These are phyloP conservation scores for Lerista edwardsae DNA, from an alignment of 2,797 vertebrate species.

Conservation along the genomic window DNA sequence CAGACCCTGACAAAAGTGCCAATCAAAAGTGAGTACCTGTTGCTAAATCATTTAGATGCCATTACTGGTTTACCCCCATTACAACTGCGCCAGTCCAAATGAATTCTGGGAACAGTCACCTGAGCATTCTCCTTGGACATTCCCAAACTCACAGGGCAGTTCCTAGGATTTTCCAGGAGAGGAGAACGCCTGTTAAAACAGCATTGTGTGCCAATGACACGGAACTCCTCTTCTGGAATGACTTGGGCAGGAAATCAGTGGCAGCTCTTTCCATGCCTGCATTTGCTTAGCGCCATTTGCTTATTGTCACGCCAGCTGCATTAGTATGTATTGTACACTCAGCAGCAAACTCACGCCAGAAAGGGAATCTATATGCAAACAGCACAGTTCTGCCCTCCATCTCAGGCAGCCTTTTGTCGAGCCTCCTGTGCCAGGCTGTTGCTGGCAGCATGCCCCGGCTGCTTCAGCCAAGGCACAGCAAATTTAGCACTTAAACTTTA, in stretches of 20 bases:
- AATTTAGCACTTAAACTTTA: conserved; percentile 1
- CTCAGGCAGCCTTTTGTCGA: background rate
- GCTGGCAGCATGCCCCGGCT: background rate
- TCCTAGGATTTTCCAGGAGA: background rate
- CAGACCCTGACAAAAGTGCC: too few species aligned
- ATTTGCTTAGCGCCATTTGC: background rate
- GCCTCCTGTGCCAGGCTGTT: background rate
- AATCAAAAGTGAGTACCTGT: too few species aligned
- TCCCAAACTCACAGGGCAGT: background rate
- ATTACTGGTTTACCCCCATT: too few species aligned
- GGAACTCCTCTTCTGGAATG: background rate
- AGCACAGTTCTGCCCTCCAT: background rate
- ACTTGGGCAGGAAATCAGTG: background rate
- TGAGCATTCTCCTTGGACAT: background rate
- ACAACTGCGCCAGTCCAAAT: too few species aligned
- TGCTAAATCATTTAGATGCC: too few species aligned
- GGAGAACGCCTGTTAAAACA: background rate
- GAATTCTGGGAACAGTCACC: background rate
- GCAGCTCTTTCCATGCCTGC: background rate
- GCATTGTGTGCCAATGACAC: background rate
- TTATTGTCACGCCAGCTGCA: background rate
- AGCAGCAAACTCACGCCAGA: background rate
- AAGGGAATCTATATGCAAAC: conserved; percentile 2
- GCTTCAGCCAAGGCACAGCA: background rate
- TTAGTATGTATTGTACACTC: conserved; percentile 12